Conservation (phyloP, 2,888 invertebrate species). For the Orthosia gothica region DNA sequence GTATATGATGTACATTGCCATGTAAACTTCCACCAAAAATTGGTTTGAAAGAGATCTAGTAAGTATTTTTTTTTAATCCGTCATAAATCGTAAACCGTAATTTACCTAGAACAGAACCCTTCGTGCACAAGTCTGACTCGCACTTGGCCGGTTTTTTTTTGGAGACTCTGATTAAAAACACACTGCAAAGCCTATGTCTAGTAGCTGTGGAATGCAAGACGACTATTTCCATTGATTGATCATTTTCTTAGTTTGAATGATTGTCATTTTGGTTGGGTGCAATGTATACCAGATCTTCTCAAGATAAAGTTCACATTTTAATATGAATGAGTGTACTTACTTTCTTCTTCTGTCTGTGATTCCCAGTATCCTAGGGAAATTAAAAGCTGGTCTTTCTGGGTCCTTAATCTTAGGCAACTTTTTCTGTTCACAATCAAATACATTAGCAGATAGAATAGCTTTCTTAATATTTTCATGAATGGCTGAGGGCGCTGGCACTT, state of each 20-base stretch:
- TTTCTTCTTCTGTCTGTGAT: slow-evolving; percentile 93
- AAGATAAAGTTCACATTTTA: neutral
- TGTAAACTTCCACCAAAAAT: too few species aligned
- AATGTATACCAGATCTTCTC: neutral
- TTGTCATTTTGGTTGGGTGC: neutral
- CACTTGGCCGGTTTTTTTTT: too few species aligned
- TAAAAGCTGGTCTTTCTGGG: slow-evolving; percentile 93
- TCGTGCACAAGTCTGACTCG: too few species aligned
- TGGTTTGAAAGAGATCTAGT: too few species aligned
- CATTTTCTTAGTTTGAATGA: neutral
- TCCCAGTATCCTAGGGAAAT: slow-evolving; percentile 94
- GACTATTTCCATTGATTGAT: too few species aligned
- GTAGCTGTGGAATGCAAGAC: neutral
- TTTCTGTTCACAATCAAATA: slow-evolving; percentile 95
- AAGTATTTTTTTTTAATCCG: too few species aligned
- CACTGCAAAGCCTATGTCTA: too few species aligned
- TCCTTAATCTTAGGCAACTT: slow-evolving; percentile 95
- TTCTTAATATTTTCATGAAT: slow-evolving; percentile 92
- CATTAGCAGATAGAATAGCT: slow-evolving; percentile 92
- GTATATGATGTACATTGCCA: too few species aligned
- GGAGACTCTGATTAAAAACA: too few species aligned
- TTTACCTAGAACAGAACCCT: too few species aligned
- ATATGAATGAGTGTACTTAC: slow-evolving; percentile 85
- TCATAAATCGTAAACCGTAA: too few species aligned
- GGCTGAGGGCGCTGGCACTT: slow-evolving; percentile 87